Evolutionary conservation across 2,888 invertebrate genomes (phyloP), one percentile per base, ranked within the genome.

Genomic region (Pediacus dermestoides): DNA sequence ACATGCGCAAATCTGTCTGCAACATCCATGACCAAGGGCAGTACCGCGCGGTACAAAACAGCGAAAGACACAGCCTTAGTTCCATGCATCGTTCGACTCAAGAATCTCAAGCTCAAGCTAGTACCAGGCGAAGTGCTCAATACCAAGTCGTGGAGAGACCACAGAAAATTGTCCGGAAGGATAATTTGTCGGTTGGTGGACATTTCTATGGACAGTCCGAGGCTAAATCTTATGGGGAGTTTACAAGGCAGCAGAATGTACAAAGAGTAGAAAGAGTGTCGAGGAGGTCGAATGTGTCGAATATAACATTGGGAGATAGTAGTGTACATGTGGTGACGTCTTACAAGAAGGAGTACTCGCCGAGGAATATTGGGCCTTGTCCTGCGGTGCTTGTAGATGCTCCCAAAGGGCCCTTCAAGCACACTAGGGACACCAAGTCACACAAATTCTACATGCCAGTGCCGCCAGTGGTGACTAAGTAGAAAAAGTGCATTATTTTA

Each of bases 401-500:
- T 22, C 80, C 84, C 38, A 76, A 78, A 46, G 81, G 86, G 38
- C 85, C 85, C 10, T 90, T 83, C 69, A 86, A 86, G 67, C 88
- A 89, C 60, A 88, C 88, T 14, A 76, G 88, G 46, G 87, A 90
- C 65, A 86, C 89, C 7, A 84, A 82, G 52, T 82, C 86, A 60
- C 89, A 90, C 68, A 88, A 86, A 65, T 89, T 88, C 66, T 90
- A 88, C 64, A 76, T 85, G 63, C 76, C 84, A 2, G 78, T 80
- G 63, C 76, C 85, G 63, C 76, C 84, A 2, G 3, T 28, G 3
- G 74, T 78, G 42, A 74, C 73, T 22, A 75, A 68, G 48, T 68
- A 48, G 48, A 21, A 50, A 40, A 44, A 30, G 48, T 16, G 9
- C 14, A 33, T 34, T 18, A 35, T 28, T 40, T 16, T 11, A 15